Percentiles rank a stretch among this genome's conserved stretches.
Conservation (phyloP, 2,888 invertebrate genomes). For the Eupithecia tripunctaria region DNA sequence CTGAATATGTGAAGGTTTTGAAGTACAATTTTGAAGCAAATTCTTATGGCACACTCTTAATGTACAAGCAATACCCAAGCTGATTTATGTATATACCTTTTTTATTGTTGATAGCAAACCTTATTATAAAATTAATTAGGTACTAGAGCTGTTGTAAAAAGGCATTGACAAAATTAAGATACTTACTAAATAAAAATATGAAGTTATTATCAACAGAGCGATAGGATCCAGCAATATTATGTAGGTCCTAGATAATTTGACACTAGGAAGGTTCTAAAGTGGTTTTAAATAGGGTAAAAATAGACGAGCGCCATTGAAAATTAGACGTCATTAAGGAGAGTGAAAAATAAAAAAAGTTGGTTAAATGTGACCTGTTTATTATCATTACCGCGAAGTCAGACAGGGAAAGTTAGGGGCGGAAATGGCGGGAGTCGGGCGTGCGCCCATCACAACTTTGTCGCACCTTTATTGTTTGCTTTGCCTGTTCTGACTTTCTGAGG, state of each 20-base stretch:
- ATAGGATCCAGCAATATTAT: not conserved
- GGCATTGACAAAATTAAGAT: too few species aligned
- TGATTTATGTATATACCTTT: not conserved
- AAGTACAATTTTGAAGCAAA: too few species aligned
- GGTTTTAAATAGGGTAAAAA: not conserved
- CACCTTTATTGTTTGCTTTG: conserved; percentile 55
- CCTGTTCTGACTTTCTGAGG: conserved; percentile 65
- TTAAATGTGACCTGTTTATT: conserved; percentile 76
- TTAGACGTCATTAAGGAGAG: conserved; percentile 65
- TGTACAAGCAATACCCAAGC: not conserved
- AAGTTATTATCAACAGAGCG: too few species aligned
- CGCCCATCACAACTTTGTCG: conserved; percentile 54
- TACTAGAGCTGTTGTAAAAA: too few species aligned
- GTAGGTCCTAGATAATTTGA: not conserved
- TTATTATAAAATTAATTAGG: too few species aligned
- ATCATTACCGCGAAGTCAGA: conserved; percentile 76
- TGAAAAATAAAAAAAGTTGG: conserved; percentile 66
- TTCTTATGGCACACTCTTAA: too few species aligned
- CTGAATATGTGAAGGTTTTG: too few species aligned
- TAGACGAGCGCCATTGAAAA: conserved; percentile 17
- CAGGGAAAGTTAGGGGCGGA: conserved; percentile 75
- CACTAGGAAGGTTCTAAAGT: not conserved
- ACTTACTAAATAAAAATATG: too few species aligned
- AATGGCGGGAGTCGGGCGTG: conserved; percentile 64
- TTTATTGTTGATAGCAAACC: not conserved